Evolutionary conservation across 2,797 vertebrate genomes (phyloP).

Genomic region (Acanthis flammea): DNA sequence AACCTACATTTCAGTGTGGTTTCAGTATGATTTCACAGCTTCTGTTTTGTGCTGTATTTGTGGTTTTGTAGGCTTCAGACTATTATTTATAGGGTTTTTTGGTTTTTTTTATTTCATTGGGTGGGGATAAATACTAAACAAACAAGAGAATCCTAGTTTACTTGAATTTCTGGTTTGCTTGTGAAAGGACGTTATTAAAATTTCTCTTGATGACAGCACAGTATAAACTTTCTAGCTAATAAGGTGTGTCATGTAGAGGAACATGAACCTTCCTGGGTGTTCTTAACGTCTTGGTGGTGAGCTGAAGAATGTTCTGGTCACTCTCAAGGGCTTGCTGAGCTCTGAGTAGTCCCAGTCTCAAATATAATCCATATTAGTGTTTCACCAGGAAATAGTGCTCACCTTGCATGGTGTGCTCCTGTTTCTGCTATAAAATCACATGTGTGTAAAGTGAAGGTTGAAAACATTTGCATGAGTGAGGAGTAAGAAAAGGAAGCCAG

Average conservation of each 20-base stretch:
- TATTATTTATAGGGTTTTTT: neutral
- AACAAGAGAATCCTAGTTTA: slow-evolving; percentile 50
- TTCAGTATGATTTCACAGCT: slow-evolving; percentile 37
- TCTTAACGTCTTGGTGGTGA: neutral
- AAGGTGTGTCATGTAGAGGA: slow-evolving; percentile 37
- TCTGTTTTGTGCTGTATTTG: slow-evolving; percentile 7
- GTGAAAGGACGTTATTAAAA: slow-evolving; percentile 49
- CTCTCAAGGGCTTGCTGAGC: neutral
- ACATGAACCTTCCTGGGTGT: neutral
- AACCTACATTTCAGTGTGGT: neutral
- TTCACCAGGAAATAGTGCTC: neutral
- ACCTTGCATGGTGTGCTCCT: neutral
- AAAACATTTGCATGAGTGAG: neutral
- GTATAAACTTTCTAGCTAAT: slow-evolving; percentile 34
- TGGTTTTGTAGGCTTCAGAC: slow-evolving; percentile 26
- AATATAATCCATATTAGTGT: neutral
- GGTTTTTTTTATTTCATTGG: neutral
- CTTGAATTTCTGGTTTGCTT: slow-evolving; percentile 71
- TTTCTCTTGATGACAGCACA: slow-evolving; percentile 45
- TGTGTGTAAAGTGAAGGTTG: neutral
- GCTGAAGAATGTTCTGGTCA: neutral
- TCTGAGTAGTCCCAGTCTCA: neutral
- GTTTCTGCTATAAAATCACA: neutral
- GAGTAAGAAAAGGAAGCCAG: neutral
- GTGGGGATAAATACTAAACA: slow-evolving; percentile 29